Evolutionary conservation across 2,113 vertebrate genomes (phyloP), one percentile per base, ranked within the genome.

Genomic region (western clawed frog (Xenopus tropicalis)): DNA sequence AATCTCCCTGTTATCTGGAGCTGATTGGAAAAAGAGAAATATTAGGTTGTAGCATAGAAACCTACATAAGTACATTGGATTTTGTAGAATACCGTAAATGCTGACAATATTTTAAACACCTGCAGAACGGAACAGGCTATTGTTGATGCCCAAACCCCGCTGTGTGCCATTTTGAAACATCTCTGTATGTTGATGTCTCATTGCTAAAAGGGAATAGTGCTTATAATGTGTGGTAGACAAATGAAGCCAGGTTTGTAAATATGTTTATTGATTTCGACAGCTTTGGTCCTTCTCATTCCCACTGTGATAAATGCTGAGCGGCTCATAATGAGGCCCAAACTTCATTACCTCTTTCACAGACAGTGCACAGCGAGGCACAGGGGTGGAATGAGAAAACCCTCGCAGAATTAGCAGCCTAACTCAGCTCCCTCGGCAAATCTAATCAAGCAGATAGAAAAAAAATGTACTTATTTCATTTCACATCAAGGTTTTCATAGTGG

Each of bases 221-320:
- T 70, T 58, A 69, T 69, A 23, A 66, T 42, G 13, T 57, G 59
- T 64, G 22, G 59, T 16, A 48, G 63, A 70, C 17, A 72, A 59
- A 61, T 78, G 54, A 66, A 77, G 64, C 20, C 57, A 57, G 57
- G 48, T 61, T 71, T 67, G 42, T 68, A 69, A 74, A 74, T 54
- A 62, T 59, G 29, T 74, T 66, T 74, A 69, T 74, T 74, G 68
- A 72, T 71, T 67, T 48, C 61, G 65, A 71, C 61, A 70, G 69
- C 75, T 77, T 66, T 61, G 64, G 56, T 62, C 63, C 59, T 67
- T 66, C n/a, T 67, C 76, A 61, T 66, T 54, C 63, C 76, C 58
- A 71, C 65, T 62, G 66, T 69, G 66, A 71, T 62, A 72, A 54
- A 72, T 61, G 46, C 16, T 42, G 69, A 58, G 43, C 62, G 48